phyloP scores from a whole-genome alignment of 2,113 vertebrate species.

The Lagopus leucura region DNA sequence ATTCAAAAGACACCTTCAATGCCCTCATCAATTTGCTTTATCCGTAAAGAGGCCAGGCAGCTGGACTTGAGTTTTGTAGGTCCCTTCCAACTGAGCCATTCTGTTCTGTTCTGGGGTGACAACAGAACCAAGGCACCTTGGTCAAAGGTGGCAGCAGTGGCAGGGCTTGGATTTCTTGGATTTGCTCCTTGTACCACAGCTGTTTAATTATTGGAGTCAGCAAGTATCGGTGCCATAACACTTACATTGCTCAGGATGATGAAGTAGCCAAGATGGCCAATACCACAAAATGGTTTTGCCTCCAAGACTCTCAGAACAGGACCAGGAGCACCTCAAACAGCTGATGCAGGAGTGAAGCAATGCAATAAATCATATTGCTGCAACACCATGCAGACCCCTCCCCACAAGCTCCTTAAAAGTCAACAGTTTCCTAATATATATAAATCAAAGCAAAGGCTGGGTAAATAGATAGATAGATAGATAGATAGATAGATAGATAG shows the following conservation, averaged over 20 bases:
- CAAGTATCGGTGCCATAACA: not conserved
- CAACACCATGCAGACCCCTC: not conserved
- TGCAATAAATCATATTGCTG: not conserved
- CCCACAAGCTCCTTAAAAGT: not conserved
- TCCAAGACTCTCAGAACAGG: not conserved
- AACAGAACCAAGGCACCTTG: not conserved
- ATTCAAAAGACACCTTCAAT: not conserved
- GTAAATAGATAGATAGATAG: not conserved
- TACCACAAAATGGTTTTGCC: not conserved
- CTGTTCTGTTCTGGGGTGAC: not conserved
- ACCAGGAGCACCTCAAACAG: not conserved
- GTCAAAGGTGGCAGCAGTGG: not conserved
- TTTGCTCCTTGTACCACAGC: rapidly evolving
- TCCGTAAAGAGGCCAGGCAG: not conserved
- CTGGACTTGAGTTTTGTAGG: not conserved
- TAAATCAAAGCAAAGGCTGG: not conserved
- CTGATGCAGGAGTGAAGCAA: not conserved
- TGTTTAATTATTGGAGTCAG: not conserved
- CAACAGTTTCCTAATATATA: not conserved
- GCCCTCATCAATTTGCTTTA: not conserved
- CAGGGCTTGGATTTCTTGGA: not conserved
- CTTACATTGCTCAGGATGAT: not conserved
- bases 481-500: not conserved
- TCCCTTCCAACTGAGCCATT: not conserved
- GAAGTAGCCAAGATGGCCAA: not conserved